phyloP scores from a whole-genome alignment of 2,797 vertebrate species.

The Chelidonichthys spinosus region DNA sequence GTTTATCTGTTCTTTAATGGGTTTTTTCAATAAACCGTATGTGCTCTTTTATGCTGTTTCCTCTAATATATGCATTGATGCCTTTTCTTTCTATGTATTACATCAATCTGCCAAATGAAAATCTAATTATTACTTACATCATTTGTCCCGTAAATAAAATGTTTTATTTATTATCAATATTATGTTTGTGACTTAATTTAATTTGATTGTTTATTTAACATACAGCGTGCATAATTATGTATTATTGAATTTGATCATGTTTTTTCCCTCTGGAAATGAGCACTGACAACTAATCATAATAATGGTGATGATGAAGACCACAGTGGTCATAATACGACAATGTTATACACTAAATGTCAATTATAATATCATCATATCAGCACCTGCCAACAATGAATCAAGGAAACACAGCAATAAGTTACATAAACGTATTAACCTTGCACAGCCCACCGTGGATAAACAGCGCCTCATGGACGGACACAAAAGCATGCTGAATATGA shows the following conservation, averaged over 20 bases:
- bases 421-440: background rate
- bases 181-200: background rate
- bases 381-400: background rate
- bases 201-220: background rate
- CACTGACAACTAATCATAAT: background rate
- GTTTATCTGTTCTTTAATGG: background rate
- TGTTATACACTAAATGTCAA: background rate
- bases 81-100: background rate
- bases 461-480: constrained; percentile 12
- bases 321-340: background rate
- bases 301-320: background rate
- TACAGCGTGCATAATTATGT: background rate
- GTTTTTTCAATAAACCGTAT: background rate
- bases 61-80: background rate
- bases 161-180: background rate
- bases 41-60: background rate
- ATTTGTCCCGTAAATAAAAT: background rate
- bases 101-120: background rate
- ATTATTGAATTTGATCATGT: background rate
- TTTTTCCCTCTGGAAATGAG: background rate
- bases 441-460: background rate
- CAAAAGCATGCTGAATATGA: constrained; percentile 25
- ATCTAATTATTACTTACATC: background rate
- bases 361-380: background rate
- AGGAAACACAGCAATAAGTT: background rate